These are phyloP conservation scores for Drosophila punjabiensis DNA, from an alignment of 1,140 invertebrate species.

Conservation along the genomic window DNA sequence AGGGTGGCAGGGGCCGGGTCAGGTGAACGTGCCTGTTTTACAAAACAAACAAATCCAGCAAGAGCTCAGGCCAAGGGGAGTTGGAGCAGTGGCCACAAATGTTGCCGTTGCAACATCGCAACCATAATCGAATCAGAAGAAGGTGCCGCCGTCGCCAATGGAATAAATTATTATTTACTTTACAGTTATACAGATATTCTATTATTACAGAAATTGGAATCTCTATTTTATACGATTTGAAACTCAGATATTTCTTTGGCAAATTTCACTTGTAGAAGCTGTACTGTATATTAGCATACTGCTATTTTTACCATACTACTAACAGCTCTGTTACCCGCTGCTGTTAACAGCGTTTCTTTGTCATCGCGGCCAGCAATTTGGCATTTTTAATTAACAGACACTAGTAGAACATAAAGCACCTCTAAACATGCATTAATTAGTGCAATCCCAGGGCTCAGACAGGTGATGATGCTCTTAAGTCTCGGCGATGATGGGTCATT, in stretches of 20 bases:
- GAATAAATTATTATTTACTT: constrained; percentile 2
- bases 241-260: background rate
- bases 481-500: constrained; percentile 45
- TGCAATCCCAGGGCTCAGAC: constrained; percentile 44
- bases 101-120: constrained; percentile 67
- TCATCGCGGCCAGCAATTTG: constrained; percentile 13
- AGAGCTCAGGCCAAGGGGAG: constrained; percentile 11
- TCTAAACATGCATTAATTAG: constrained; percentile 46
- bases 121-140: constrained; percentile 68
- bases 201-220: background rate
- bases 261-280: background rate
- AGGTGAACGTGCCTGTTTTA: constrained; percentile 74
- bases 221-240: background rate
- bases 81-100: constrained; percentile 56
- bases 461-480: constrained; percentile 43
- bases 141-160: constrained; percentile 52
- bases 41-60: constrained; percentile 73
- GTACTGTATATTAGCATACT: constrained; percentile 42
- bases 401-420: constrained; percentile 30
- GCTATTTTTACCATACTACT: constrained; percentile 16
- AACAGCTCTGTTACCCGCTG: background rate
- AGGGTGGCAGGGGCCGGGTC: background rate
- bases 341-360: constrained; percentile 11
- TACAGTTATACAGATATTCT: background rate
- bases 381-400: constrained; percentile 56